phyloP scores from a whole-genome alignment of 2,888 invertebrate genomes.

The Synergus laeviventris region DNA sequence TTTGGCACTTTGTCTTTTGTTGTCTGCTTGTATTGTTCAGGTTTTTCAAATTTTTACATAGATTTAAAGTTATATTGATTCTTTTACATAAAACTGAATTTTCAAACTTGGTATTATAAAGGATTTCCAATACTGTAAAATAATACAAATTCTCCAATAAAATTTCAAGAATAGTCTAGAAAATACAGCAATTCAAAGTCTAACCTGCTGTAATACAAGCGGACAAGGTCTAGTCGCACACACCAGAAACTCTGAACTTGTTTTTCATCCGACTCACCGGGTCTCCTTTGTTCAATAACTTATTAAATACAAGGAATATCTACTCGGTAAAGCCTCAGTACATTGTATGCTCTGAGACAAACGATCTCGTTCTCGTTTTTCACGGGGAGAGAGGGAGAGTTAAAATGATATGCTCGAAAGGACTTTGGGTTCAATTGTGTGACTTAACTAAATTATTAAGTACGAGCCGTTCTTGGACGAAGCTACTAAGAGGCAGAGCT shows the following conservation, averaged over 20 bases:
- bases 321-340: conserved; percentile 21
- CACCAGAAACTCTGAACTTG: conserved; percentile 10
- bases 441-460: conserved; percentile 63
- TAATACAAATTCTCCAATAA: background rate
- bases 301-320: conserved; percentile 39
- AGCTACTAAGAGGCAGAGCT: conserved; percentile 84
- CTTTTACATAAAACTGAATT: background rate
- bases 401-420: conserved; percentile 53
- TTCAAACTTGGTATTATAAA: too few species aligned
- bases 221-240: background rate
- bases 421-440: conserved; percentile 66
- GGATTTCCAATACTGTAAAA: too few species aligned
- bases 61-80: background rate
- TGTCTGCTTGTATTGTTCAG: conserved; percentile 12
- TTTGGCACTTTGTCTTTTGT: conserved; percentile 36
- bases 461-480: conserved; percentile 64
- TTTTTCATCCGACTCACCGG: conserved; percentile 16
- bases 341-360: conserved; percentile 23
- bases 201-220: conserved; percentile 1
- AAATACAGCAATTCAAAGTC: background rate
- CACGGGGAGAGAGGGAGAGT: conserved; percentile 19
- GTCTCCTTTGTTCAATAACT: conserved; percentile 29
- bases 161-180: background rate
- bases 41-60: background rate
- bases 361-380: conserved; percentile 6